phyloP scores from a whole-genome alignment of 1,140 invertebrate genomes.

The Drosophila murphyi region DNA sequence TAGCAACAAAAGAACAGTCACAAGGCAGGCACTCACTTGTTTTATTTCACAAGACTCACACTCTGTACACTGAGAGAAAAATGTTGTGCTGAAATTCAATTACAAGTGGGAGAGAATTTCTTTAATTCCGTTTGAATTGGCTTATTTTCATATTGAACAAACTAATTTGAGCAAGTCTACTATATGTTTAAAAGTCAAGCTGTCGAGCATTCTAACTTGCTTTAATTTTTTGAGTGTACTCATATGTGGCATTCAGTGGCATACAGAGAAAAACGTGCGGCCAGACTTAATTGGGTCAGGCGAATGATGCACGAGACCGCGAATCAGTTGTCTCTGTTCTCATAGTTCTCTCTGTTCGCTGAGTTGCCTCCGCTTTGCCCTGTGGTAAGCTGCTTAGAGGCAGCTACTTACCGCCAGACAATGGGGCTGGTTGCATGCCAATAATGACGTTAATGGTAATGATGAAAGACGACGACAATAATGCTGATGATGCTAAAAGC shows the following conservation, averaged over 20 bases:
- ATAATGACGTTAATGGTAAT: slow-evolving; percentile 31
- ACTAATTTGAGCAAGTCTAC: no score
- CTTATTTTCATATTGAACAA: no score
- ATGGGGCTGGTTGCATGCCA: slow-evolving; percentile 19
- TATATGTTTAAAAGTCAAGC: no score
- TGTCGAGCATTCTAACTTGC: no score
- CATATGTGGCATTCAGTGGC: not conserved
- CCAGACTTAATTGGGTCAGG: no score
- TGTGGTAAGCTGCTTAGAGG: slow-evolving; percentile 42
- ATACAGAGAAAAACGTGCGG: no score
- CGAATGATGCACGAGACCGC: not conserved
- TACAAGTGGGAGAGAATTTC: no score
- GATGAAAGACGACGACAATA: slow-evolving; percentile 30
- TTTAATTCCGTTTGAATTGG: no score
- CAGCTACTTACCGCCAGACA: slow-evolving; percentile 43
- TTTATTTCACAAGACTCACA: slow-evolving; percentile 44
- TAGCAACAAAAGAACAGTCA: slow-evolving; percentile 67
- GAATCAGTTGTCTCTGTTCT: slow-evolving; percentile 22
- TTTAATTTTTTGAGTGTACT: not conserved
- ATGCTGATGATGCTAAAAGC: slow-evolving; percentile 18
- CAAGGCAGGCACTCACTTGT: slow-evolving; percentile 20
- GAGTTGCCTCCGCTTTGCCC: not conserved
- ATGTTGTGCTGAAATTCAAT: no score
- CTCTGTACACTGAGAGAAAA: not conserved
- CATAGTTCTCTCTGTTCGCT: not conserved